Evolutionary conservation across 2,797 vertebrate genomes (phyloP), one percentile per base, ranked within the genome.

Genomic region (Aphelocoma californica): DNA sequence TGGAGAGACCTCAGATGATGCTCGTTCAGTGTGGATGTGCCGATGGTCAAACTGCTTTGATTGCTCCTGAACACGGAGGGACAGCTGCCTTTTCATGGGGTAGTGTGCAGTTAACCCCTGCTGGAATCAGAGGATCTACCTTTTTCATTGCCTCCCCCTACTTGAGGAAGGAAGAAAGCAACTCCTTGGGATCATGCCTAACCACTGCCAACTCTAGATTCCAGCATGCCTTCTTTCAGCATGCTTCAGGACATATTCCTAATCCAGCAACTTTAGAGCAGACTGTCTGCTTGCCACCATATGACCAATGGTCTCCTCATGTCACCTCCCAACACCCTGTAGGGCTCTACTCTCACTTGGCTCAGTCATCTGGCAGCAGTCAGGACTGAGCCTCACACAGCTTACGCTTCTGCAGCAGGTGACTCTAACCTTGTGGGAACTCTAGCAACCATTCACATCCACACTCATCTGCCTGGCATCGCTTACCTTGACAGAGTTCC

Each of bases 401-500:
- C 48, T 84, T 60, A 77, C 66, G 51, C 51, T 29, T 21, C 62
- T 44, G 32, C 45, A 90, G 80, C 0, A 1, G 24, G 14, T 40
- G 34, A 75, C 74, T 87, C 54, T 44, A 90, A 66, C 77, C 31
- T 51, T 61, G 51, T 14, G 36, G 32, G 42, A 90, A 60, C 26
- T 83, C 32, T 48, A 81, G 32, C 45, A 90, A 81, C 50, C 60
- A 77, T 62, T 72, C 60, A 61, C 34, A 71, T 25, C 8, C 73
- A 60, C 17, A 21, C 2, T 5, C 23, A 40, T 51, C 28, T 86
- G n/a, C 47, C 47, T 38, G 50, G 64, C 45, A 26, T 84, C 82
- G 79, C 98, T 98, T 81, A 99, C 99, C 99, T 99, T 62, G 99
- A 99, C 45, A 99, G 98, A 78, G 99, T 99, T 88, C 99, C 99